Evolutionary conservation across 2,113 vertebrate species (phyloP), one percentile per base, ranked within the genome.

Genomic region (Megalops atlanticus): DNA sequence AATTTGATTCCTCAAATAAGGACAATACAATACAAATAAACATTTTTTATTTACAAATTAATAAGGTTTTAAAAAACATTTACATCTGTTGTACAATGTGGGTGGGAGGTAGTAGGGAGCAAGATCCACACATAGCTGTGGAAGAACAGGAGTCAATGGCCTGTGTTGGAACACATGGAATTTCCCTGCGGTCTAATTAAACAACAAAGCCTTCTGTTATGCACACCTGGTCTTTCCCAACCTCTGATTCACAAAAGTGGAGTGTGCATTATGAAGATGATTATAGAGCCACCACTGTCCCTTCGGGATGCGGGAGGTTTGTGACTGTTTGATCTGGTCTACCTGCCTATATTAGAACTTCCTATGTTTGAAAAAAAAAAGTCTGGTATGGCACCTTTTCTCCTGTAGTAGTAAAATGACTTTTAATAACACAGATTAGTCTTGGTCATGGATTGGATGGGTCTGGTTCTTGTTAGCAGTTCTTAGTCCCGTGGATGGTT

Each of bases 181-280:
- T 81, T 80, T 43, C 78, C 82, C 83, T 79, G 21, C 27, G 87
- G 85, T 82, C 81, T 85, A 83, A 86, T 88, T 88, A 86, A 87
- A 89, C 70, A 75, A 76, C 78, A 38, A 86, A 78, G 2, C n/a
- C 75, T 79, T 43, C 21, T 11, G 24, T 49, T 72, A 6, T 77
- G 49, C 40, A 89, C 85, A 87, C 84, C 84, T 88, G 84, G 72
- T 84, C 21, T 74, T n/a, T 77, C 54, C 24, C 21, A 33, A 27
- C 31, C 15, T n/a, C 16, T 39, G 27, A 64, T 36, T 69, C 68
- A 39, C 38, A 68, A 39, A 81, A 80, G 90, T 87, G 85, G 90
- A 82, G 84, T 83, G 77, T 64, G 35, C 83, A 76, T 85, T 87
- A 82, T 84, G 81, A 68, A 47, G 79, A 85, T 84, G 85, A 88